Evolutionary conservation across 2,113 vertebrate species (phyloP).

Genomic region (Cryptoleucopteryx plumbea): DNA sequence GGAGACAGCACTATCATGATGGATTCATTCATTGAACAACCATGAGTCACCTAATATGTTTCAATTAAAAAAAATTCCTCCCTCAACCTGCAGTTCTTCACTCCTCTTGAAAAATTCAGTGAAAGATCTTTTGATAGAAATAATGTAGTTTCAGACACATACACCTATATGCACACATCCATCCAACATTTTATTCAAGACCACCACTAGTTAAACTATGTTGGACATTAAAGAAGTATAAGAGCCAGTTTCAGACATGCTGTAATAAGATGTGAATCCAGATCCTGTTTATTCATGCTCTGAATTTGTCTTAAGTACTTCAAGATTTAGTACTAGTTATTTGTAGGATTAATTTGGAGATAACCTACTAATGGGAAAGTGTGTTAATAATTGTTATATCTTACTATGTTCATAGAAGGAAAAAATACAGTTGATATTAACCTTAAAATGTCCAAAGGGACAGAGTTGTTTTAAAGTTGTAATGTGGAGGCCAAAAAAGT

Average conservation of each 20-base stretch:
- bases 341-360: neutral
- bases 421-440: neutral
- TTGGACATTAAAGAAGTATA: neutral
- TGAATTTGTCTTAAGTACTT: neutral
- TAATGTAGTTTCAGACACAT: neutral
- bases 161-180: neutral
- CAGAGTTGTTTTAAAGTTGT: neutral
- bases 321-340: neutral
- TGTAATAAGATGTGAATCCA: neutral
- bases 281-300: neutral
- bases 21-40: neutral
- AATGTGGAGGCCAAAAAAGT: neutral
- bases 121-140: neutral
- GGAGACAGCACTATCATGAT: neutral
- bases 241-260: neutral
- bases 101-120: neutral
- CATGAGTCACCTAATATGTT: neutral
- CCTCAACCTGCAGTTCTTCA: neutral
- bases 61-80: neutral
- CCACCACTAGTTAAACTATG: neutral
- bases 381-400: neutral
- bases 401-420: neutral
- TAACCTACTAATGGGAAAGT: neutral
- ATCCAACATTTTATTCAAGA: neutral
- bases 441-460: neutral